Percentiles rank a stretch among this genome's conserved stretches.
Conservation (phyloP, 2,113 vertebrate genomes). For the Cyphomyrus plagiostoma region DNA sequence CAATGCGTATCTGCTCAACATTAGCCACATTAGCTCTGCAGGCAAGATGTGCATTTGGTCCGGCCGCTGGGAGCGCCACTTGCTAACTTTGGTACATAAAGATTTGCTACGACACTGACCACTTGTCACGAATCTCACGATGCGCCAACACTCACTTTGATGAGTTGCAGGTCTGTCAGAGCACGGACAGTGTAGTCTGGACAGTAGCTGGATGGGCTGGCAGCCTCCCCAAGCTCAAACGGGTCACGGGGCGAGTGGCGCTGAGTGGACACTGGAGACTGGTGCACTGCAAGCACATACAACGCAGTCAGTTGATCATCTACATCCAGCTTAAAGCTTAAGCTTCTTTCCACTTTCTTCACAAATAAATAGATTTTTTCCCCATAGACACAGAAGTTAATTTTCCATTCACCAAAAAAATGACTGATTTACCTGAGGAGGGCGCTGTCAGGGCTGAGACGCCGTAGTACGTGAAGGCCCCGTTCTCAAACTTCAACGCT, state of each 20-base stretch:
- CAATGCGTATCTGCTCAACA: no score
- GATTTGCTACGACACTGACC: neutral
- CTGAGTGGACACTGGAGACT: slow-evolving; percentile 73
- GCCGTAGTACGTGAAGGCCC: slow-evolving; percentile 85
- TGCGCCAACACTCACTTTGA: slow-evolving; percentile 58
- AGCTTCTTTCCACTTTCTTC: neutral
- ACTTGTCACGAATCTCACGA: neutral
- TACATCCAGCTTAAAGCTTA: neutral
- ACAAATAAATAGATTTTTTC: neutral
- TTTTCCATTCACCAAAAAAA: neutral
- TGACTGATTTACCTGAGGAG: slow-evolving; percentile 66
- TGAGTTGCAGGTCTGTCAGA: slow-evolving; percentile 81
- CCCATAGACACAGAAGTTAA: neutral
- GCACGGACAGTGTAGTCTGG: slow-evolving; percentile 88
- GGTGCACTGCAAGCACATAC: slow-evolving; percentile 59
- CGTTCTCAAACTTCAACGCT: slow-evolving; percentile 84
- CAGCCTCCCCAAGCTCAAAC: slow-evolving; percentile 60
- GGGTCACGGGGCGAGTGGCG: slow-evolving; percentile 59
- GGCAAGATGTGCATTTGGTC: neutral
- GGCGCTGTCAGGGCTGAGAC: slow-evolving; percentile 75
- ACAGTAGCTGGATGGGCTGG: slow-evolving; percentile 68
- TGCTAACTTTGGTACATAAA: neutral
- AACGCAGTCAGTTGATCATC: neutral
- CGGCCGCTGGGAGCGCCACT: neutral
- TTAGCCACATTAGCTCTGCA: no score